A percentile compares a stretch with the other conserved stretches of the same genome.
phyloP scores from a whole-genome alignment of 2,888 invertebrate species.

The Conus canariensis region DNA sequence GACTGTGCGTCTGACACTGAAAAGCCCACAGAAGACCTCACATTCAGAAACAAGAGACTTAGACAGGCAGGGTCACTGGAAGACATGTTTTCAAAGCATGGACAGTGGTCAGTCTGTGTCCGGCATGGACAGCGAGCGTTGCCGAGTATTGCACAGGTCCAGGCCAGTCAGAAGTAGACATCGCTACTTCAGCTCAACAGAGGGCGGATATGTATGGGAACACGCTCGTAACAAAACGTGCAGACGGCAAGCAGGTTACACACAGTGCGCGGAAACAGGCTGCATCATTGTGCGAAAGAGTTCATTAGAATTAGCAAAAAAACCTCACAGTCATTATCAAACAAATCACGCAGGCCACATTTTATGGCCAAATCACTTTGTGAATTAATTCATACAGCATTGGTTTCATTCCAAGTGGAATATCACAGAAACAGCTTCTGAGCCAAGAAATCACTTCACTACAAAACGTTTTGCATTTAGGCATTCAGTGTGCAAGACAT shows the following conservation, averaged over 20 bases:
- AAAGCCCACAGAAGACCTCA: no score
- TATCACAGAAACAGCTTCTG: slow-evolving; percentile 44
- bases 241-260: no score
- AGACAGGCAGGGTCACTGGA: neutral
- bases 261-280: no score
- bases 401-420: neutral
- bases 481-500: neutral
- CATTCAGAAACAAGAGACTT: neutral
- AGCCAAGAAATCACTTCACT: slow-evolving; percentile 14
- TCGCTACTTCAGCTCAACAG: neutral
- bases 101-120: neutral
- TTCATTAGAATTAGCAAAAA: no score
- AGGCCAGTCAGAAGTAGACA: neutral
- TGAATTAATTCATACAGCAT: neutral
- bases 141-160: slow-evolving; percentile 46
- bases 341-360: no score
- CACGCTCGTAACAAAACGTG: no score
- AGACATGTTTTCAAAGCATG: neutral
- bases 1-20: no score
- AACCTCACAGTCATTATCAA: no score
- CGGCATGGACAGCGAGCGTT: neutral
- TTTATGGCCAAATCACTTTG: no score
- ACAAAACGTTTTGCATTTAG: neutral
- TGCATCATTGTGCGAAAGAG: no score
- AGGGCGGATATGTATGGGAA: no score